Base-by-base conservation (phyloP, 1,140 invertebrate genomes). In the Elymnias hypermnestra region DNA sequence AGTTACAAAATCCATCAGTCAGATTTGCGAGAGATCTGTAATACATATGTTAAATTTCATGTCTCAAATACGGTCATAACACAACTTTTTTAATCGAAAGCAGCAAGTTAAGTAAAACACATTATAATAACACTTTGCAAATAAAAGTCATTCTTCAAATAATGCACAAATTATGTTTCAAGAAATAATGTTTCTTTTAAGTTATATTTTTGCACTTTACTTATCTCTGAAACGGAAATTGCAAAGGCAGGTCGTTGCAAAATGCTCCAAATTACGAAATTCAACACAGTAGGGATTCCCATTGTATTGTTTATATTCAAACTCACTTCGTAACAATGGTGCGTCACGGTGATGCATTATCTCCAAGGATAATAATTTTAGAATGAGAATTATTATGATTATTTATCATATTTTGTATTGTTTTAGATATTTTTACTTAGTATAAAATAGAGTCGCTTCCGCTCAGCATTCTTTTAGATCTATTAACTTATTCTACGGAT, bases 241-340 rank as follows among this genome's bases (percentile, higher is more conserved):
- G 25, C 28, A 48, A 43, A 31, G 54, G 41, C 29, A 25, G 17
- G 8, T 45, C 55, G 14, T 31, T 29, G 13, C 35, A 15, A 49
- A 69, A 48, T 62, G 46, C 23, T 33, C 12, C 23, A 12, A 37
- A 31, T 81, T 73, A 60, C 56, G 51, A 69, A 66, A 79, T 59
- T 56, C 49, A 26, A 37, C 19, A 52, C 55, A 59, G 54, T 58
- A 53, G 61, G 50, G 14, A 51, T 48, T 66, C 50, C 62, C 57
- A 67, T 74, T 70, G 64, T 53, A 75, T 82, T 83, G 75, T 77
- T 65, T 36, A 39, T 31, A 53, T 48, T 59, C 54, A 66, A 46
- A 31, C 12, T 39, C 37, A 31, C 78, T 74, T 77, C 54, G 66
- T 66, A 77, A 83, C 50, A 17, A 21, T 44, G 15, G 9, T 4